A percentile compares a stretch with the other conserved stretches of the same genome.
Conservation (phyloP, 2,888 invertebrate genomes). For the Sepioteuthis lessoniana region DNA sequence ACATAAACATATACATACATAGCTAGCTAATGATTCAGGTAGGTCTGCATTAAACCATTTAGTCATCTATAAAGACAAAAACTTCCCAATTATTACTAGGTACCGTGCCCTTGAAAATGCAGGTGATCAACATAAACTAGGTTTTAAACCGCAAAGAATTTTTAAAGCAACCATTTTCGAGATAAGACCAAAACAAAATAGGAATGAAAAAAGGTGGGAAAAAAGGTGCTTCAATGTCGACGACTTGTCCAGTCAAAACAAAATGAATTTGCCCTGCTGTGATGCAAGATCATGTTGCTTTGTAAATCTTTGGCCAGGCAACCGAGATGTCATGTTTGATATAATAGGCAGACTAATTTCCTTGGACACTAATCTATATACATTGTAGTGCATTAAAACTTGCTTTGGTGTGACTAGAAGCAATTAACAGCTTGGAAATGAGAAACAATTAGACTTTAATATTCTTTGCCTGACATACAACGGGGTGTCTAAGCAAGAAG, state of each 20-base stretch:
- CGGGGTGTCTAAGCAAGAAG: not conserved
- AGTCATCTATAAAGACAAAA: too few relatives aligned
- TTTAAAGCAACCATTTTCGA: not conserved
- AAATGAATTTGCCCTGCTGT: not conserved
- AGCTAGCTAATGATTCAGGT: too few relatives aligned
- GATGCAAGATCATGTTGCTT: not conserved
- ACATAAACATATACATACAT: too few relatives aligned
- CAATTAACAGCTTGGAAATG: conserved; percentile 9
- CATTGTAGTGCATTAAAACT: not conserved
- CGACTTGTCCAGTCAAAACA: not conserved
- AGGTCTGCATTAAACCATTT: too few relatives aligned
- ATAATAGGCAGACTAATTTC: conserved; percentile 6
- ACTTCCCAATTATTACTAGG: too few relatives aligned
- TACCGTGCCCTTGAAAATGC: not conserved
- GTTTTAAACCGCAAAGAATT: too few relatives aligned
- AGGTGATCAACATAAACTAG: not conserved
- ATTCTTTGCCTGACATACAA: not conserved
- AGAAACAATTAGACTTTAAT: not conserved
- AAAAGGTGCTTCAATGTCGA: not conserved
- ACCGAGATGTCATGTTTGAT: conserved; percentile 33
- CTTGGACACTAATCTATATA: not conserved
- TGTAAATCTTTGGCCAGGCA: not conserved
- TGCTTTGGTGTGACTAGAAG: not conserved
- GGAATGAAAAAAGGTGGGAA: not conserved
- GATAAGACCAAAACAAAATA: not conserved